These are phyloP conservation scores for Myoxocephalus aenaeus DNA, from an alignment of 2,797 vertebrate species.

Conservation along the genomic window DNA sequence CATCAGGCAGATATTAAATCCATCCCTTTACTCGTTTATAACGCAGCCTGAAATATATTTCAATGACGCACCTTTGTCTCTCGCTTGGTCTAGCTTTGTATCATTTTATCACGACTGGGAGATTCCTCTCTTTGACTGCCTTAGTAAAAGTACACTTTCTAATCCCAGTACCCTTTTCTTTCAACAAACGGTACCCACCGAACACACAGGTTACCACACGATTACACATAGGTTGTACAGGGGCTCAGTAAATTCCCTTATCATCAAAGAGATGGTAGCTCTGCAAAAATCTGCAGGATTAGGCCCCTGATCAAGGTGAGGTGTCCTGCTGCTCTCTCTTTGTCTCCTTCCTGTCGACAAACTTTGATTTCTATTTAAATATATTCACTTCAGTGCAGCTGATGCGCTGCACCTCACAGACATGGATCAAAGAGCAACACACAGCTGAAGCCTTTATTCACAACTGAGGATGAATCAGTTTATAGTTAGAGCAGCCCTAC, in stretches of 20 bases:
- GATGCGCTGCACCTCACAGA: conserved; percentile 28
- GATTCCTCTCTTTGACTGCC: background rate
- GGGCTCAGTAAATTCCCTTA: background rate
- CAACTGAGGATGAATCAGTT: conserved; percentile 2
- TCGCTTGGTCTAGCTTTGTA: background rate
- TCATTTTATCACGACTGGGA: background rate
- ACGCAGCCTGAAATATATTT: conserved; percentile 5
- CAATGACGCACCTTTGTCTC: background rate
- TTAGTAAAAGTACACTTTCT: background rate
- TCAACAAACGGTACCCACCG: background rate
- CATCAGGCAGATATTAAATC: conserved; percentile 24
- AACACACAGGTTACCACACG: conserved; percentile 7
- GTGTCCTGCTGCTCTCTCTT: conserved; percentile 12
- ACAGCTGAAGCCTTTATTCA: conserved; percentile 18
- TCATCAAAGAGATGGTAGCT: conserved; percentile 41
- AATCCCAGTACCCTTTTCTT: background rate
- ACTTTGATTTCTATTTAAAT: conserved; percentile 50
- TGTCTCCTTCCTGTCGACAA: conserved; percentile 22
- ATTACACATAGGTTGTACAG: background rate
- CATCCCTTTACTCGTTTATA: conserved; percentile 15
- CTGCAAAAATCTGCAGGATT: conserved; percentile 24
- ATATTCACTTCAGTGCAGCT: conserved; percentile 16
- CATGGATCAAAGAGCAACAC: conserved; percentile 27
- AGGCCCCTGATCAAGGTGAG: conserved; percentile 19
- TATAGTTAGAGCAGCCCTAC: background rate